A percentile compares a stretch with the other conserved stretches of the same genome.
Evolutionary conservation across 2,113 vertebrate genomes (phyloP).

Genomic region (Ceyx cyanopectus): DNA sequence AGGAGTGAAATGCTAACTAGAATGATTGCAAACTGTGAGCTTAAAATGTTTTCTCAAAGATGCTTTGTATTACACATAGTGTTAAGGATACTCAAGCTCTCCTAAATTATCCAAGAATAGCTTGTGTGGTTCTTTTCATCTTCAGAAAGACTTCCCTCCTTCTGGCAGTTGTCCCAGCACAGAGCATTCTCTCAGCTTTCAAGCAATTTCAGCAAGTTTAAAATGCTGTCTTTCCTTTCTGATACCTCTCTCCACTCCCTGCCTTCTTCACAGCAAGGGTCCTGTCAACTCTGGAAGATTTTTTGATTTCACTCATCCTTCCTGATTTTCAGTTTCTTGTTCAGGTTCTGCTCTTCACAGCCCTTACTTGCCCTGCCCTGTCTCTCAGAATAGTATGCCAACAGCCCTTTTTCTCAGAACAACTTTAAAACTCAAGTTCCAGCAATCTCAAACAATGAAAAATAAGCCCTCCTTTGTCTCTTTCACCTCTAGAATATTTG

Average conservation of each 20-base stretch:
- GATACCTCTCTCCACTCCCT: neutral
- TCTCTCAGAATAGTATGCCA: neutral
- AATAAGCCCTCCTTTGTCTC: neutral
- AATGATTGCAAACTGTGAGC: neutral
- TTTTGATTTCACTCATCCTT: neutral
- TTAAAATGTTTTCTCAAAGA: neutral
- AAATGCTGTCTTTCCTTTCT: conserved; percentile 9
- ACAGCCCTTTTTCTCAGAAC: neutral
- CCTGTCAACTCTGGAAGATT: neutral
- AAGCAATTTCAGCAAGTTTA: neutral
- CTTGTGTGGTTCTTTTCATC: neutral
- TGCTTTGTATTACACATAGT: neutral
- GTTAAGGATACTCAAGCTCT: neutral
- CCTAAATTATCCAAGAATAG: neutral
- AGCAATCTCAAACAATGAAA: neutral
- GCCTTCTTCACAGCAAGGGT: neutral
- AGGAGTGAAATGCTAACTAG: neutral
- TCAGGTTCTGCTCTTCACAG: neutral
- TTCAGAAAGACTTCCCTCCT: neutral
- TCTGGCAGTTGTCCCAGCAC: neutral
- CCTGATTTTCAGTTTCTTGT: neutral
- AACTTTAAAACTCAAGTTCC: neutral
- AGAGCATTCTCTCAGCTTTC: neutral
- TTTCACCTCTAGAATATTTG: neutral
- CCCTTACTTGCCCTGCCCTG: neutral